Base-by-base conservation (phyloP, 2,113 vertebrate species). In the Microtus pennsylvanicus region DNA sequence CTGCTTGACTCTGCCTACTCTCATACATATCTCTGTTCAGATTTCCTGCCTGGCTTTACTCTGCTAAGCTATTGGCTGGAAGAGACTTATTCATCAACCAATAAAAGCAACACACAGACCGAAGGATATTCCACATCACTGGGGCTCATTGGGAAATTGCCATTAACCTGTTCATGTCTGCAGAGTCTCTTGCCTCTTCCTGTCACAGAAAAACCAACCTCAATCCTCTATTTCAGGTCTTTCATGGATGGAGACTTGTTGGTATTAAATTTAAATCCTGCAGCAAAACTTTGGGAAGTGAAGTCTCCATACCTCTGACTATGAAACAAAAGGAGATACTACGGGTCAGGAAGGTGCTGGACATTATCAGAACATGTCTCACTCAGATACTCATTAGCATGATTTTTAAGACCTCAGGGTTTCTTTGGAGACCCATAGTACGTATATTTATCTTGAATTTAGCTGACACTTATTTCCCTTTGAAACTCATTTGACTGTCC, bases 201-300 rank as follows among this genome's bases (percentile, higher is more conserved):
- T 82, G 4, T 35, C 19, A 47, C n/a, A 55, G 4, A 7, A 75
- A 91, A 82, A 55, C 38, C 21, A 77, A n/a, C 12, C 61, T 94
- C 12, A 55, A 1, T 87, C n/a, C 80, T 87, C 16, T 69, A 33
- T 16, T 72, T 78, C 21, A 55, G 2, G 67, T 52, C 24, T 95
- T 58, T 28, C 1, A 7, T 35, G 26, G 69, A 30, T 67, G 38
- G 52, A 45, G 19, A 42, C 7, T 93, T 63, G n/a, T 69, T 88
- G 1, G 28, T 87, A 93, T 78, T 89, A 87, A 90, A 93, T 11
- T 61, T 80, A 82, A 93, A 67, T 81, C 8, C 38, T 94, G 14
- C 1, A 80, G 26, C 5, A 72, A 94, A 85, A 21, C 0, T 55
- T 16, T 94, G 58, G 38, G 47, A 87, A 96, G 69, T 75, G 42